Evolutionary conservation across 1,140 invertebrate species (phyloP), one percentile per base, ranked within the genome.

Genomic region (Chrysomallon squamiferum): DNA sequence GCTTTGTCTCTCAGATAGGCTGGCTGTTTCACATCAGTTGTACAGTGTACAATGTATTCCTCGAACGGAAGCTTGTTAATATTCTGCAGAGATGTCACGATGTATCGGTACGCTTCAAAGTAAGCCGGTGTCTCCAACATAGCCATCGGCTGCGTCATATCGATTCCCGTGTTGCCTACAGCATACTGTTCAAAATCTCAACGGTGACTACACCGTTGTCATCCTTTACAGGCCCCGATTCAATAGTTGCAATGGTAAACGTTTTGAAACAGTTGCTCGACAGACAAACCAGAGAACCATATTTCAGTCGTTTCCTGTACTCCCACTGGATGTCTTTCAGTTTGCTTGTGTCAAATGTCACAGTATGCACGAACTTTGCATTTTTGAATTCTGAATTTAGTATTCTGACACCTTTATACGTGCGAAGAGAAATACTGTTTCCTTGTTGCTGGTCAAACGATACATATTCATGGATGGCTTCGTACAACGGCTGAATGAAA

Each of bases 271-370:
- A 86, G 74, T 91, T 88, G 11, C 73, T 84, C 1, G 90, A 90
- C 25, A 94, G 88, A 62, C 90, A 88, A 0, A 93, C 69, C 25
- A 94, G 80, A 0, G 91, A 89, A 0, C 92, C 92, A 79, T 84
- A 89, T 76, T 93, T 87, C 35, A 93, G 88, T 47, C 89, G 82
- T 74, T 89, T 89, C 0, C 86, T 85, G 22, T 29, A 59, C 49
- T 78, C 59, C 84, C 83, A 84, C 2, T 78, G 61, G 15, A 81
- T 52, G 9, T 61, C 56, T 22, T 59, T 60, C 22, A 80, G 54
- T 2, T 60, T 33, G 11, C 65, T 59, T 0, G 59, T 61, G 62
- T 77, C 65, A 62, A 85, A 80, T 29, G 47, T 27, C 29, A 80
- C 38, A 7, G 35, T 20, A 41, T 66, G 58, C 13, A 25, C 25